Conservation (phyloP, 2,888 invertebrate species). For the Drosophila imparisetae region DNA sequence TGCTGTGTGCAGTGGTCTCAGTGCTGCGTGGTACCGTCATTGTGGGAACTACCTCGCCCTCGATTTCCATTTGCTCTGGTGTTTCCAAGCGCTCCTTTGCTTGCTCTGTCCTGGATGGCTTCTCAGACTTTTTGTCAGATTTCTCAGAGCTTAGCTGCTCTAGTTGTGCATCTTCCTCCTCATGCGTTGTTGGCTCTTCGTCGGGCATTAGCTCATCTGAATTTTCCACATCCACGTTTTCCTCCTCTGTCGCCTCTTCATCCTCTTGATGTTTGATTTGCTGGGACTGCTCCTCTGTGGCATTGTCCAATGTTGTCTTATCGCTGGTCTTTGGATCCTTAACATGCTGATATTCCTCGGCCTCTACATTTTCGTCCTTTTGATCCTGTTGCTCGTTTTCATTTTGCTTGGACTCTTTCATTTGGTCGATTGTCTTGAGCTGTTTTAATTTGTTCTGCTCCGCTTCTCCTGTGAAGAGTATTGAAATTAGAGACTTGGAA, state of each 20-base stretch:
- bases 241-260: conserved; percentile 86
- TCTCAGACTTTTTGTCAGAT: conserved; percentile 83
- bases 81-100: conserved; percentile 85
- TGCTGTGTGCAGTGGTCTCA: conserved; percentile 92
- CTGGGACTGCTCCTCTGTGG: conserved; percentile 92
- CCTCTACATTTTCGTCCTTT: conserved; percentile 85
- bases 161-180: conserved; percentile 58
- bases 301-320: conserved; percentile 90
- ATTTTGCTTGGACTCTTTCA: conserved; percentile 84
- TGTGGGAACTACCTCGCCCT: conserved; percentile 91
- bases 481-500: not conserved
- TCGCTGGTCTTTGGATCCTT: conserved; percentile 91
- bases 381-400: conserved; percentile 85
- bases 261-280: conserved; percentile 87
- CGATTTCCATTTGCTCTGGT: conserved; percentile 87
- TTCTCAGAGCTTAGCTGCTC: conserved; percentile 85
- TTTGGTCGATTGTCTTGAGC: conserved; percentile 86
- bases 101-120: conserved; percentile 83
- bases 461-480: conserved; percentile 73
- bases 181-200: conserved; percentile 84
- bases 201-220: conserved; percentile 84
- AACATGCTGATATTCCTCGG: conserved; percentile 93
- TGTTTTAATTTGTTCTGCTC: conserved; percentile 83
- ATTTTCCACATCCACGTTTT: conserved; percentile 86
- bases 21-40: conserved; percentile 88